A percentile compares a stretch with the other conserved stretches of the same genome.
These are phyloP conservation scores for Chalcosyrphus nemorum DNA, from an alignment of 2,888 invertebrate species.

Conservation along the genomic window DNA sequence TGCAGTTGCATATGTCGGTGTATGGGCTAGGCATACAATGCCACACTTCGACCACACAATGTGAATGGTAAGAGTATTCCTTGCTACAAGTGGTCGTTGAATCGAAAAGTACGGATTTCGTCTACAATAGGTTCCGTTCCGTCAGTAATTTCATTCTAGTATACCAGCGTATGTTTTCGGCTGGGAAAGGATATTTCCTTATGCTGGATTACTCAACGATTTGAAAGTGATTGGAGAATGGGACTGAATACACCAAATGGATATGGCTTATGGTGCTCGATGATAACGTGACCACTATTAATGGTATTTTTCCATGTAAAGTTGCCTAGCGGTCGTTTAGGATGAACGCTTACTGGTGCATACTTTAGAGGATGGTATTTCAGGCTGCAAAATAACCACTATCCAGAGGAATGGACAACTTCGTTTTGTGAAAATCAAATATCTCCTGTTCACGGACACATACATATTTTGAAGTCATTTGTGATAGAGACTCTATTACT, in stretches of 20 bases:
- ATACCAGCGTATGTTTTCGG: constrained; percentile 26
- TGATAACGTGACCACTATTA: constrained; percentile 50
- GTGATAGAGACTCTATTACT: background rate
- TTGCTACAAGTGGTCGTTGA: constrained; percentile 32
- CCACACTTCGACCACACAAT: constrained; percentile 8
- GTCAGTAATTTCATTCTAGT: constrained; percentile 26
- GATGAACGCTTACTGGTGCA: background rate
- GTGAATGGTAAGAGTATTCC: background rate
- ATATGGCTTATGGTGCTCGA: constrained; percentile 45
- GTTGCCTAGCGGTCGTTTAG: background rate
- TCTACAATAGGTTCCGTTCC: background rate
- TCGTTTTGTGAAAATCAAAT: background rate
- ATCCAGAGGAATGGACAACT: background rate
- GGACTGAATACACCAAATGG: constrained; percentile 34
- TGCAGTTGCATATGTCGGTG: background rate
- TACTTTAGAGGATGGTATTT: background rate
- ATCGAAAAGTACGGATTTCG: constrained; percentile 22
- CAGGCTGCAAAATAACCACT: background rate
- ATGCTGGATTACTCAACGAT: constrained; percentile 30
- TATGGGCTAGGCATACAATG: background rate
- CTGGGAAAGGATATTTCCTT: constrained; percentile 37
- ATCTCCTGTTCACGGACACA: background rate
- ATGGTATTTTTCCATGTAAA: background rate
- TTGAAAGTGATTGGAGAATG: constrained; percentile 27
- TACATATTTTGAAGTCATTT: background rate